Evolutionary conservation across 1,140 invertebrate species (phyloP), one percentile per base, ranked within the genome.

Genomic region (Trissolcus basalis): DNA sequence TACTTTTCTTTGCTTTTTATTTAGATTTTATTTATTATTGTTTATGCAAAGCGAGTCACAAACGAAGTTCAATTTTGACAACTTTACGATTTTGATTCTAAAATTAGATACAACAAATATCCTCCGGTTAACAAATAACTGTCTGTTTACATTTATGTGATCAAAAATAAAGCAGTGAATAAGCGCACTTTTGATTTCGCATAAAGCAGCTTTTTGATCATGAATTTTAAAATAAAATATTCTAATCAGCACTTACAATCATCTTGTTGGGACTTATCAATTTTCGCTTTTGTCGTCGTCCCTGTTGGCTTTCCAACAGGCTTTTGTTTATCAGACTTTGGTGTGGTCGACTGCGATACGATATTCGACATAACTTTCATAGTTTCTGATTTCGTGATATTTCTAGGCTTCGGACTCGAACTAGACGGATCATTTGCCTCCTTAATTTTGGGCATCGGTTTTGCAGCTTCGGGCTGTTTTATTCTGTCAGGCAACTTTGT

Each of bases 361-460:
- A 70, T 54, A 47, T 76, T 81, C 64, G 59, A 41, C 41, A 67
- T 65, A 49, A 69, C 39, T 58, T 79, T 78, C 48, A 72, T 41
- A 65, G 58, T 61, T 78, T 80, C 77, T 45, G 77, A 33, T 64
- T 79, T 81, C 50, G 50, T 60, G 51, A 59, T 56, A 65, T 69
- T 58, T 69, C 75, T 33, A 63, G 53, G 60, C 79, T 78, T 73
- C 61, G 41, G 67, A 49, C 41, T 80, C 43, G 11, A 78, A 72
- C 50, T 77, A 61, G 50, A 49, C 51, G 60, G 58, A 71, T 72
- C 45, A 70, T 71, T 68, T 74, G 56, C 56, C 69, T 80, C 55
- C 73, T 79, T 51, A 32, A 27, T 50, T 77, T 51, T 72, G 64
- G 68, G 16, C 64, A 73, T 73, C 59, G 58, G 49, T 76, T 72